These are phyloP conservation scores for Semaprochilodus insignis DNA, from an alignment of 2,797 vertebrate genomes.

Conservation along the genomic window DNA sequence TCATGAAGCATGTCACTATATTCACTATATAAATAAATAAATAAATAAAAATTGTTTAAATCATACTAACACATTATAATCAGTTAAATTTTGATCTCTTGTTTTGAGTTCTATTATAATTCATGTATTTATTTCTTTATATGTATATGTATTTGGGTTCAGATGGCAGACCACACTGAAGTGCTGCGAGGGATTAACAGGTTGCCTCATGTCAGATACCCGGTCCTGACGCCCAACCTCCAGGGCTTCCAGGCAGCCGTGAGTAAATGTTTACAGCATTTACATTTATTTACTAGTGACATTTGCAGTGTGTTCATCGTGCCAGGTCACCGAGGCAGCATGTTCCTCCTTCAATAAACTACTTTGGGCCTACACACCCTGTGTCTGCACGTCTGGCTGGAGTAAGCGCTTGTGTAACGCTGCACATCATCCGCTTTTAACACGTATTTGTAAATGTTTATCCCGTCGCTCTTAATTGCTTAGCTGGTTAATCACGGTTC, in stretches of 20 bases:
- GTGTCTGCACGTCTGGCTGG: constrained; percentile 2
- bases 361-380: constrained; percentile 10
- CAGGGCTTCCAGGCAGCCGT: constrained; percentile 92
- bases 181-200: constrained; percentile 89
- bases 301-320: constrained; percentile 42
- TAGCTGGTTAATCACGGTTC: constrained; percentile 15
- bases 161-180: constrained; percentile 95
- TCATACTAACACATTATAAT: neutral
- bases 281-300: constrained; percentile 51
- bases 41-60: neutral
- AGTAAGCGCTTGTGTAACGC: constrained; percentile 13
- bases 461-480: constrained; percentile 49
- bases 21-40: too few relatives aligned
- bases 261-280: constrained; percentile 71
- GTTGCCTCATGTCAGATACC: constrained; percentile 85
- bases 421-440: constrained; percentile 1
- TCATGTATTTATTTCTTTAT: constrained; percentile 11
- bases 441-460: constrained; percentile 54
- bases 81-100: too few relatives aligned
- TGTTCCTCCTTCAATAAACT: constrained; percentile 35
- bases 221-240: constrained; percentile 93
- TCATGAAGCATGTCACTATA: too few relatives aligned
- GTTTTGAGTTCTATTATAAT: constrained; percentile 21
- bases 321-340: constrained; percentile 23
- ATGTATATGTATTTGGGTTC: constrained; percentile 32